Conservation (phyloP, 1,140 invertebrate species). For the Drosophila parabipectinata region DNA sequence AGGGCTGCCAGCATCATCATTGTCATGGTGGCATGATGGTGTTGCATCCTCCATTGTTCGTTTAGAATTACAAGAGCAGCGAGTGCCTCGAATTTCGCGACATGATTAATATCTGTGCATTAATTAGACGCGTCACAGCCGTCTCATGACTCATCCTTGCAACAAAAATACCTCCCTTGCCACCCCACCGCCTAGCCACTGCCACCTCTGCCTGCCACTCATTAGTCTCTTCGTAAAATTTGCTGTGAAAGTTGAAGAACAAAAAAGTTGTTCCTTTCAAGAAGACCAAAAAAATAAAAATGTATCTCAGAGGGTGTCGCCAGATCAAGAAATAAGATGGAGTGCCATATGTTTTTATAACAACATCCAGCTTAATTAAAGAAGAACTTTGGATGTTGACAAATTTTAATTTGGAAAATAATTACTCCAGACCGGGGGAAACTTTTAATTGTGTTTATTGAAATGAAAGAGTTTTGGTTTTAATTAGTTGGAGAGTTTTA, state of each 20-base stretch:
- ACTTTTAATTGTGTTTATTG: slow-evolving; percentile 1
- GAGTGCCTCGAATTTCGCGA: slow-evolving; percentile 40
- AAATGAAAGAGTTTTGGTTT: background rate
- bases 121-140: slow-evolving; percentile 55
- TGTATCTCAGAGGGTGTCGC: background rate
- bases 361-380: slow-evolving; percentile 19
- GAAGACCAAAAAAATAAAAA: slow-evolving; percentile 3
- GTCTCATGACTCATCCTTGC: slow-evolving; percentile 12
- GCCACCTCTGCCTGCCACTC: slow-evolving; percentile 30
- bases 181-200: background rate
- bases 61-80: slow-evolving; percentile 51
- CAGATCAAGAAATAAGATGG: background rate
- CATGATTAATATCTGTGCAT: slow-evolving; percentile 70
- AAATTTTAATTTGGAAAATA: slow-evolving; percentile 33
- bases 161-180: background rate
- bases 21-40: slow-evolving; percentile 15
- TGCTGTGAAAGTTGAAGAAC: slow-evolving; percentile 38
- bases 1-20: slow-evolving; percentile 5
- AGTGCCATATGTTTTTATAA: slow-evolving; percentile 31
- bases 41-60: slow-evolving; percentile 41
- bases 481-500: slow-evolving; percentile 13
- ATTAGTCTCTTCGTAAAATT: slow-evolving; percentile 47
- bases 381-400: slow-evolving; percentile 6
- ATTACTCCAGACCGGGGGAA: slow-evolving; percentile 8
- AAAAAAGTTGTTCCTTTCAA: slow-evolving; percentile 37